Conservation (phyloP, 2,797 vertebrate genomes). For the Acrossocheilus wenchowensis region DNA sequence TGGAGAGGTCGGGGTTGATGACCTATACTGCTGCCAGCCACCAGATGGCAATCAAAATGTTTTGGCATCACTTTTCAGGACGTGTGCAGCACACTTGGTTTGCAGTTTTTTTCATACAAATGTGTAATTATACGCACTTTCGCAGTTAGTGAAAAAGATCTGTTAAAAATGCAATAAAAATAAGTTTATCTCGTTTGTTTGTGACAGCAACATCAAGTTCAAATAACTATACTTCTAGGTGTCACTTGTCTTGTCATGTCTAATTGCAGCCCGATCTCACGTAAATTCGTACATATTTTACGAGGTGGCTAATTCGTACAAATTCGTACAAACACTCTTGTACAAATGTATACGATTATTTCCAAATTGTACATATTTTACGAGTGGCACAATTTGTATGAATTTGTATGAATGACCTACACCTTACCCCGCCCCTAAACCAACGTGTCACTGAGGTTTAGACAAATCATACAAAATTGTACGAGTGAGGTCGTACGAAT, state of each 20-base stretch:
- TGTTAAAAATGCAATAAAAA: background rate
- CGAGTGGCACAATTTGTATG: too few relatives aligned
- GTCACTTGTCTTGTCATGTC: background rate
- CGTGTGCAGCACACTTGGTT: background rate
- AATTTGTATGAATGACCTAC: too few relatives aligned
- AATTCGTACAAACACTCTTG: too few relatives aligned
- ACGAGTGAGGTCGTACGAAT: too few relatives aligned
- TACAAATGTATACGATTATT: too few relatives aligned
- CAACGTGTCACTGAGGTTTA: too few relatives aligned
- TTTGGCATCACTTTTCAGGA: background rate
- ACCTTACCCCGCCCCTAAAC: too few relatives aligned
- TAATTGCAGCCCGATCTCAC: background rate
- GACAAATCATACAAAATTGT: too few relatives aligned
- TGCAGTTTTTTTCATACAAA: background rate
- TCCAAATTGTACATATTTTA: too few relatives aligned
- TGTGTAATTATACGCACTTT: background rate
- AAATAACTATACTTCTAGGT: background rate
- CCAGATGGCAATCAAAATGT: background rate
- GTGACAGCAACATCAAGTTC: background rate
- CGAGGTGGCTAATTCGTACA: too few relatives aligned
- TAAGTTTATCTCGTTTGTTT: background rate
- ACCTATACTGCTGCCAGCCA: background rate
- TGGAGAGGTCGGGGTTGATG: background rate
- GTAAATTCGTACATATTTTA: too few relatives aligned
- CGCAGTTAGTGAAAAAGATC: background rate